Evolutionary conservation across 1,140 invertebrate species (phyloP).

Genomic region (Lepidurus apus): DNA sequence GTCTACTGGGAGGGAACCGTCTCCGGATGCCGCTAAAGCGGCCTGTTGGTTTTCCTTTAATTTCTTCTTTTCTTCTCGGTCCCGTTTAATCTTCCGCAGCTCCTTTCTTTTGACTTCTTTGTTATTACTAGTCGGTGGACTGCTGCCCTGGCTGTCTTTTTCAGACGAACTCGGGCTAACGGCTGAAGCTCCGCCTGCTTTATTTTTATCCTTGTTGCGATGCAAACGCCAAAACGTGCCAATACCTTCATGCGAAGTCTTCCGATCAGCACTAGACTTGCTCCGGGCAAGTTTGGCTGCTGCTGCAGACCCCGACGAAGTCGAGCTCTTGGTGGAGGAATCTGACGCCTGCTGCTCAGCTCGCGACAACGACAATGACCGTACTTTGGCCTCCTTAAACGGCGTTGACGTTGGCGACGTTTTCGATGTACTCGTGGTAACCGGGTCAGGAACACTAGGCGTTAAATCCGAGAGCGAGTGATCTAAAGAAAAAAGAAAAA

Average conservation of each 20-base stretch:
- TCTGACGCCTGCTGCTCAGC: conserved; percentile 14
- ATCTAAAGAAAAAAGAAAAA: neutral
- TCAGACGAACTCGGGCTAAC: neutral
- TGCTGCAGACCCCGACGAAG: conserved; percentile 18
- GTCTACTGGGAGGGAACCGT: neutral
- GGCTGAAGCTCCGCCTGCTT: conserved; percentile 12
- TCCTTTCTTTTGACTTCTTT: conserved; percentile 22
- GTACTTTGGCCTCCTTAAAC: conserved; percentile 26
- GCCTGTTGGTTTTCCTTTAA: conserved; percentile 24
- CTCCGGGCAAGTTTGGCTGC: conserved; percentile 34
- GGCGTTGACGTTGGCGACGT: neutral
- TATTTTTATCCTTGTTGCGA: neutral
- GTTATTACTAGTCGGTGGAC: neutral
- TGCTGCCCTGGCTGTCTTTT: conserved; percentile 1
- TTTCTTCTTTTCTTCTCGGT: conserved; percentile 33
- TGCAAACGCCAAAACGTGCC: conserved; percentile 17
- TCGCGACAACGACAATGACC: conserved; percentile 33
- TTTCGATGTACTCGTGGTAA: neutral
- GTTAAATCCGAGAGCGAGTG: neutral
- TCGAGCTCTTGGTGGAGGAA: neutral
- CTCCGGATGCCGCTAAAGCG: neutral
- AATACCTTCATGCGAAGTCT: conserved; percentile 28
- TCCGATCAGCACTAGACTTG: conserved; percentile 34
- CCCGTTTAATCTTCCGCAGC: conserved; percentile 30
- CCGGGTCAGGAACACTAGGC: neutral